Evolutionary conservation across 2,797 vertebrate genomes (phyloP).

Genomic region (Ptychobarbus kaznakovi): DNA sequence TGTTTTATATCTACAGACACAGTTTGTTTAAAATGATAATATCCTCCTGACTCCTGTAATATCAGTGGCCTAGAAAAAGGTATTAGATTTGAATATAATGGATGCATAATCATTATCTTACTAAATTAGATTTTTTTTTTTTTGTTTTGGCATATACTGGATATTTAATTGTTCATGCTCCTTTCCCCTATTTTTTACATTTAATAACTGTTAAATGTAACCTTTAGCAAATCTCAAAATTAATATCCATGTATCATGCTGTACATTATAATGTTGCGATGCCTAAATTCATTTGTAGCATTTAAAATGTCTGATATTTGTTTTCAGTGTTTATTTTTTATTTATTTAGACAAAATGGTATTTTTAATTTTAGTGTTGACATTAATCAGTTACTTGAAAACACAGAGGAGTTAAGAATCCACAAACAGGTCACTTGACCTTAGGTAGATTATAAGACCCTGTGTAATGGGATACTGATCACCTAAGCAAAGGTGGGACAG

Average conservation of each 20-base stretch:
- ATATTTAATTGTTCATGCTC: neutral
- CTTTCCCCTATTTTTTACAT: neutral
- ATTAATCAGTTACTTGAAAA: neutral
- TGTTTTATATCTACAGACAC: neutral
- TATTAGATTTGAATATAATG: neutral
- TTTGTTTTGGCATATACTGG: neutral
- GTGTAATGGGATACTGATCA: constrained; percentile 33
- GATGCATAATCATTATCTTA: neutral
- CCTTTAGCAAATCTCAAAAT: neutral
- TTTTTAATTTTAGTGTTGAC: neutral
- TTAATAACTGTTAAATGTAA: neutral
- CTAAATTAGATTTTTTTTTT: neutral
- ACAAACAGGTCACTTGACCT: neutral
- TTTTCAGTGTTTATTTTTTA: neutral
- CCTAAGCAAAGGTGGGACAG: constrained; percentile 22
- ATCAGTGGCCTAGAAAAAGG: neutral
- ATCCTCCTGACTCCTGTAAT: neutral
- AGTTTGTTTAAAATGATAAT: neutral
- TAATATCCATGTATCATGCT: neutral
- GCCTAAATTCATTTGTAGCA: neutral
- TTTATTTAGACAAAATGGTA: neutral
- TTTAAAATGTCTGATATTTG: neutral
- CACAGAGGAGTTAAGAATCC: neutral
- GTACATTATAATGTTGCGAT: neutral
- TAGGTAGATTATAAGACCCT: neutral